Base-by-base conservation (phyloP, 2,888 invertebrate species). In the Trissolcus japonicus region DNA sequence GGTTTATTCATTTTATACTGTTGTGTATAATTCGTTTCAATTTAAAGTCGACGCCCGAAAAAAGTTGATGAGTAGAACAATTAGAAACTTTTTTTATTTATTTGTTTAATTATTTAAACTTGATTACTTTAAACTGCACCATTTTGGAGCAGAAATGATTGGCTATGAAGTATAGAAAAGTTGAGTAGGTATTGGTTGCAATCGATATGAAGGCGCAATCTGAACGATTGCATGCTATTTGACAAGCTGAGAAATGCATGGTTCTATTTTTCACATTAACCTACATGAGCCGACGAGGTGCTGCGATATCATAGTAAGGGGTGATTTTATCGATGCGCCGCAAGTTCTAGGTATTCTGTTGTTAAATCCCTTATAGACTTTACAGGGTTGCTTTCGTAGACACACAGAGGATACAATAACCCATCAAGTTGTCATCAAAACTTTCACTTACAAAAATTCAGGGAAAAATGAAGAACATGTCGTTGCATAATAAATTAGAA, bases 271-370 rank as follows among this genome's bases (percentile, higher is more conserved):
- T 73, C 61, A 65, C 69, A 69, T 73, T 78, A 73, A 73, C 73
- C 73, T 69, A 73, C 56, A 69, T 78, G 46, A 46, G 46, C 16
- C 9, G 46, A 63, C 9, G 46, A 63, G 59, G 71, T 62, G 71
- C 56, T 11, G 55, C 17, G 66, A 57, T 76, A 65, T 61, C 43
- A 66, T 53, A 59, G 51, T 16, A 53, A 65, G 51, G 54, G 65
- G 40, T n/a, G n/a, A 48, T 25, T 59, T 73, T 78, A 78, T 73
- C 66, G 71, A 75, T 62, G 71, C 9, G 59, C 59, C 55, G 76
- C 57, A 66, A 79, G 77, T 80, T 81, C 79, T 80, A 80, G 67
- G 79, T 78, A 81, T 81, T 81, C 80, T 73, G 65, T 80, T 68
- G 76, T 65, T 67, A 76, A 69, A 77, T 76, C 79, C 78, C 76